Percentiles rank a stretch among this genome's conserved stretches.
Evolutionary conservation across 2,888 invertebrate genomes (phyloP).

Genomic region (Pseudolycoriella hygida): DNA sequence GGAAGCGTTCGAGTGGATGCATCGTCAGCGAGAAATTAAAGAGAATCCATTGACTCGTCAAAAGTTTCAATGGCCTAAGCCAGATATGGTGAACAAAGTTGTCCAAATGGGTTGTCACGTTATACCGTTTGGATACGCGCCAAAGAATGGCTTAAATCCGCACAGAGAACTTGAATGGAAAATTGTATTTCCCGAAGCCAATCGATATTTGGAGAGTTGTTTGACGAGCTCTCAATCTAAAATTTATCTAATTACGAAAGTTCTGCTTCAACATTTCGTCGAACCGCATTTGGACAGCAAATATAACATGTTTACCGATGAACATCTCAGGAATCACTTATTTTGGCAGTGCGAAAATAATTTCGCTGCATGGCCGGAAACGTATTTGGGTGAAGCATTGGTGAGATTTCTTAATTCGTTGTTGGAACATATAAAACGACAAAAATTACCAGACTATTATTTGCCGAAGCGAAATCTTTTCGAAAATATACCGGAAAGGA

Average conservation of each 20-base stretch:
- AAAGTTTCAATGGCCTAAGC: slow-evolving; percentile 49
- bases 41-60: slow-evolving; percentile 38
- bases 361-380: slow-evolving; percentile 53
- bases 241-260: slow-evolving; percentile 47
- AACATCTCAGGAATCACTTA: slow-evolving; percentile 54
- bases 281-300: slow-evolving; percentile 41
- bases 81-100: slow-evolving; percentile 45
- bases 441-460: slow-evolving; percentile 53
- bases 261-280: slow-evolving; percentile 54
- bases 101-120: slow-evolving; percentile 48
- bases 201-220: slow-evolving; percentile 53
- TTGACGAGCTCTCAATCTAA: slow-evolving; percentile 53
- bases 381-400: slow-evolving; percentile 49
- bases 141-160: slow-evolving; percentile 40
- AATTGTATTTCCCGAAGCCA: slow-evolving; percentile 57
- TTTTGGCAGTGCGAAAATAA: slow-evolving; percentile 65
- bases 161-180: slow-evolving; percentile 59
- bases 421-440: slow-evolving; percentile 40
- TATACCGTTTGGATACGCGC: slow-evolving; percentile 49
- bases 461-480: slow-evolving; percentile 53
- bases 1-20: slow-evolving; percentile 48
- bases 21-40: slow-evolving; percentile 37
- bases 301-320: slow-evolving; percentile 42
- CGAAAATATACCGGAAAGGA: slow-evolving; percentile 45
- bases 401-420: slow-evolving; percentile 42